Base-by-base conservation (phyloP, 1,140 invertebrate genomes). In the Aphaenogaster rudis region DNA sequence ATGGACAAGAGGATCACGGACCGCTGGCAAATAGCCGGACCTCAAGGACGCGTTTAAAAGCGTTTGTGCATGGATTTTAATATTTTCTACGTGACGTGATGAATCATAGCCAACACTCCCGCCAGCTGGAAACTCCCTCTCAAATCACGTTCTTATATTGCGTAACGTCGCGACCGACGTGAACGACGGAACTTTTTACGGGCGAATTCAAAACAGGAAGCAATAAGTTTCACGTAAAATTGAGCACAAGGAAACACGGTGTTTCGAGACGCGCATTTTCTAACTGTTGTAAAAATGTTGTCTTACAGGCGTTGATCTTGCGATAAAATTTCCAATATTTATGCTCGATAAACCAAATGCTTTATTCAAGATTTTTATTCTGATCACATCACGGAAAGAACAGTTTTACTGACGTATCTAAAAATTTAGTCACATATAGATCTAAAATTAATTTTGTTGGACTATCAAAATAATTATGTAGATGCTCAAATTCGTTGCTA, bases 1-100 rank as follows among this genome's bases (percentile, higher is more conserved):
- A 63, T 57, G 80, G 48, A 21, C 67, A 89, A 90, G 61, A 85
- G 64, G 79, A 87, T 90, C 88, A 88, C 79, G 86, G 88, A 63
- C 61, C 33, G 13, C 36, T 13, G 66, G 39, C 61, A 74, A 82
- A 64, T 39, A 76, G 48, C 42, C 52, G 72, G 39, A 71, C 48
- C 28, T 28, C 89, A 90, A 90, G 89, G 88, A 85, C 86, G 64
- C 42, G 11, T 67, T 72, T 67, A 69, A 80, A 33, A 74, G 42
- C 13, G 42, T 61, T 82, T 76, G 28, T 28, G 57, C 67, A n/a
- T 13, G 21, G 80, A 90, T 76, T 76, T 84, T 57, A 71, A 63
- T 63, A 54, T 80, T 90, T 86, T 86, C 88, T 54, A 61, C 54
- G 28, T 57, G 54, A 77, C 39, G n/a, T n/a, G 78, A 87, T 90